A percentile compares a stretch with the other conserved stretches of the same genome.
These are phyloP conservation scores for Drosophila lowei DNA, from an alignment of 1,140 invertebrate genomes.

Conservation along the genomic window DNA sequence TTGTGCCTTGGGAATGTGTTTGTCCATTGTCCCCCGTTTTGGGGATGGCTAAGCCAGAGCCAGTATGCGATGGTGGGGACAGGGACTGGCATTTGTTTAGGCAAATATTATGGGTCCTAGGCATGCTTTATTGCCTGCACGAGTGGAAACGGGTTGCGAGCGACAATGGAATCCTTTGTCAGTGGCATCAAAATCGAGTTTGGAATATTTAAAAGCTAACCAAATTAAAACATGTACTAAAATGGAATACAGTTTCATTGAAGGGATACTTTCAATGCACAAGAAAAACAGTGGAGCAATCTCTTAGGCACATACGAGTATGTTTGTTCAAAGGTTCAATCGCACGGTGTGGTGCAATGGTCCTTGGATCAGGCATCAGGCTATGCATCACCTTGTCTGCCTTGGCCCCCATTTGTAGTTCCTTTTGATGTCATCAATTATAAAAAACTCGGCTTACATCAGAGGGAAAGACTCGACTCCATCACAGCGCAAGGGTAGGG, in stretches of 20 bases:
- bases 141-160: conserved; percentile 11
- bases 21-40: conserved; percentile 3
- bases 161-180: background rate
- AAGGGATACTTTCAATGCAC: background rate
- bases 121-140: conserved; percentile 39
- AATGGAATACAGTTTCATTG: background rate
- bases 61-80: conserved; percentile 12
- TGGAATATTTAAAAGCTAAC: conserved; percentile 17
- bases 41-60: background rate
- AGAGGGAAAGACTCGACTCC: conserved; percentile 33
- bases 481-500: too few relatives aligned
- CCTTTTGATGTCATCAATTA: conserved; percentile 47
- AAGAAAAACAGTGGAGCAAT: background rate
- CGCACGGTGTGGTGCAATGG: conserved; percentile 8
- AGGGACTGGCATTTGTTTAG: conserved; percentile 40
- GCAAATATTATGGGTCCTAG: conserved; percentile 52
- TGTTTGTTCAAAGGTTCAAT: background rate
- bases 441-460: conserved; percentile 48
- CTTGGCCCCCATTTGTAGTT: conserved; percentile 42
- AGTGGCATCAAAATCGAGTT: conserved; percentile 27
- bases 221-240: conserved; percentile 15
- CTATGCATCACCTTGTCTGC: conserved; percentile 20
- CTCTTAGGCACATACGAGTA: too few relatives aligned
- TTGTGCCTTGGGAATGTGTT: conserved; percentile 22
- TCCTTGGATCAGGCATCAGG: conserved; percentile 28